Evolutionary conservation across 2,797 vertebrate genomes (phyloP), one percentile per base, ranked within the genome.

Genomic region (Setipinna tenuifilis): DNA sequence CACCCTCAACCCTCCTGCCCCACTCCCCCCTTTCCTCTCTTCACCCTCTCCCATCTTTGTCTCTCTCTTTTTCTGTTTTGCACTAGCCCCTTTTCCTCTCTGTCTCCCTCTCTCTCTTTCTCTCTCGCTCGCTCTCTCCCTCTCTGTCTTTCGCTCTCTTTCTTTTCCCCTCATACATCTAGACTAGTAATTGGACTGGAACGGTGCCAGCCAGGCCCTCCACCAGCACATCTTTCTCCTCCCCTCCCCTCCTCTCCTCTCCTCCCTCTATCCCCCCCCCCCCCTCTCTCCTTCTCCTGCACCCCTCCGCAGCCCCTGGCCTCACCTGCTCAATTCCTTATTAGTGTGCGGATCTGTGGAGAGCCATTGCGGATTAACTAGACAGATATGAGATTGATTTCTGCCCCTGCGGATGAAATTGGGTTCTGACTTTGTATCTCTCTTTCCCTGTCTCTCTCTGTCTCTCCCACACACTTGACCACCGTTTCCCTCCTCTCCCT

Each of bases 311-410:
- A 96, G 96, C 95, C 94, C 89, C 91, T 93, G 93, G 95, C 96
- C 96, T 98, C 97, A 97, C 96, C 96, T 97, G 97, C 97, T 98
- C 97, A 97, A 98, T 99, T 98, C 97, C 97, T 98, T 98, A 99
- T 99, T 98, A 98, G 98, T 97, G 96, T 97, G 96, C 95, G 94
- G 97, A 96, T 97, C 97, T 97, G 95, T 95, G 96, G 97, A 98
- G 97, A 96, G 96, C 96, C 97, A 96, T 96, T 95, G 95, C 94
- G 94, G 96, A 97, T 98, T 98, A 98, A 97, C 96, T 97, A 96
- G 96, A 97, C 98, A 97, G 98, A 99, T 97, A 97, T 94, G 96
- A 96, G 97, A 99, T 99, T 98, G 98, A 99, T 99, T 99, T 98
- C 97, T 97, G 95, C 94, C 94, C 94, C 87, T 94, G 95, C 91